phyloP scores from a whole-genome alignment of 2,797 vertebrate genomes.

The Hapalemur alaotrensis region DNA sequence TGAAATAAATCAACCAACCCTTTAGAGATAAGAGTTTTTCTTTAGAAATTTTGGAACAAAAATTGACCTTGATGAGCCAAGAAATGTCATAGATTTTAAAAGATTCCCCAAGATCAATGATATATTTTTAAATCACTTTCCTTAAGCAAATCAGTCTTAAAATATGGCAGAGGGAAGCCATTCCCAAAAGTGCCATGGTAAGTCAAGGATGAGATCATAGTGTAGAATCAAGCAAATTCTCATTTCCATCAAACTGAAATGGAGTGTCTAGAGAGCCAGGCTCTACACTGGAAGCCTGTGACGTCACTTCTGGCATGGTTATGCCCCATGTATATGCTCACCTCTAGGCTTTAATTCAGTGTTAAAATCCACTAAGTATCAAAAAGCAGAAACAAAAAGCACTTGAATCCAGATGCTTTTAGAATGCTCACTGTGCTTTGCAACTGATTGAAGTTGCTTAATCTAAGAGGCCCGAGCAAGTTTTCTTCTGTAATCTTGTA shows the following conservation, averaged over 20 bases:
- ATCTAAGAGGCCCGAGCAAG: not conserved
- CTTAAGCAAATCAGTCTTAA: constrained; percentile 65
- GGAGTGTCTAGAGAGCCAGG: constrained; percentile 47
- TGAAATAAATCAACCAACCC: constrained; percentile 53
- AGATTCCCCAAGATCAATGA: constrained; percentile 76
- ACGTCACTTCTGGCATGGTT: constrained; percentile 55
- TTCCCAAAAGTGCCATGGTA: constrained; percentile 72
- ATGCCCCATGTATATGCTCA: constrained; percentile 12
- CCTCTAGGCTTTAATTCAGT: constrained; percentile 58
- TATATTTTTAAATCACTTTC: constrained; percentile 72
- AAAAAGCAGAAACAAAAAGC: not conserved
- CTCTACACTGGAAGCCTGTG: constrained; percentile 36
- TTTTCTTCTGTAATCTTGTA: not conserved
- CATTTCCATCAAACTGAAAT: constrained; percentile 72
- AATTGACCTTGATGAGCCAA: constrained; percentile 55
- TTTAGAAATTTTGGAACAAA: constrained; percentile 69
- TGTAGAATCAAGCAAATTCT: constrained; percentile 66
- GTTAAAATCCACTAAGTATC: constrained; percentile 60
- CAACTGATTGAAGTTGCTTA: not conserved
- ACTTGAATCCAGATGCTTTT: not conserved
- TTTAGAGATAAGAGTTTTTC: constrained; percentile 56
- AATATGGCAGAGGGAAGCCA: constrained; percentile 75
- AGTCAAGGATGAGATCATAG: constrained; percentile 80
- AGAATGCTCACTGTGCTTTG: not conserved
- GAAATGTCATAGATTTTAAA: constrained; percentile 69